Conservation (phyloP, 2,888 invertebrate genomes). For the Pemphredon lugubris region DNA sequence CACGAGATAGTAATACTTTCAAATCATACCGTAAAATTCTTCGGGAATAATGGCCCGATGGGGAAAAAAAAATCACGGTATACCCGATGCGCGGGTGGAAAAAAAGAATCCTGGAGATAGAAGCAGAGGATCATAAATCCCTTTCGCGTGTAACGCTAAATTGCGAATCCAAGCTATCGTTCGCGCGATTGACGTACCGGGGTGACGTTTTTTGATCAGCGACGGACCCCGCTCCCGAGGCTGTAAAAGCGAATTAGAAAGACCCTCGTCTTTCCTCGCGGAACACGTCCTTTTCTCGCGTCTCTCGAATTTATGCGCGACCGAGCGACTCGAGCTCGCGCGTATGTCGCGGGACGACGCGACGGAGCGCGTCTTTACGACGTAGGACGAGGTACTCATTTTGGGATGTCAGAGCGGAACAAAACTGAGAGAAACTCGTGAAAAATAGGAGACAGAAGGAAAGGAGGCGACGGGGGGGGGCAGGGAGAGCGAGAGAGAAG, state of each 20-base stretch:
- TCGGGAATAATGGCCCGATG: too few species aligned
- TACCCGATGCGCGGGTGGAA: too few species aligned
- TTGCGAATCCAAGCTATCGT: background rate
- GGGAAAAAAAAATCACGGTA: too few species aligned
- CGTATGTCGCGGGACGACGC: slow-evolving; percentile 38
- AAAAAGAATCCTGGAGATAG: too few species aligned
- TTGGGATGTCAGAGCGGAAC: background rate
- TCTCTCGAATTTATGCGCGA: slow-evolving; percentile 38
- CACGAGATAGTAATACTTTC: too few species aligned
- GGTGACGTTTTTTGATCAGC: slow-evolving; percentile 57
- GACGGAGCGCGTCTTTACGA: slow-evolving; percentile 31
- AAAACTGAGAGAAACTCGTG: slow-evolving; percentile 29
- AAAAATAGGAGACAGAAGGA: slow-evolving; percentile 10
- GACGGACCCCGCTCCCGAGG: slow-evolving; percentile 23
- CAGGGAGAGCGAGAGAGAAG: too few species aligned
- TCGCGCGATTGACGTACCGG: slow-evolving; percentile 37
- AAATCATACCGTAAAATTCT: too few species aligned
- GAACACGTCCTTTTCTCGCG: slow-evolving; percentile 30
- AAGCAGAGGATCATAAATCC: slow-evolving; percentile 3
- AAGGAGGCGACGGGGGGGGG: background rate
- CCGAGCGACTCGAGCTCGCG: slow-evolving; percentile 41
- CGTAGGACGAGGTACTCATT: slow-evolving; percentile 5
- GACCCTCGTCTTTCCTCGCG: slow-evolving; percentile 49
- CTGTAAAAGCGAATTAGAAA: slow-evolving; percentile 64
- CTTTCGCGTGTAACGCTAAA: background rate